These are phyloP conservation scores for Leptopilina drosophilae DNA, from an alignment of 2,888 invertebrate species.

Conservation along the genomic window DNA sequence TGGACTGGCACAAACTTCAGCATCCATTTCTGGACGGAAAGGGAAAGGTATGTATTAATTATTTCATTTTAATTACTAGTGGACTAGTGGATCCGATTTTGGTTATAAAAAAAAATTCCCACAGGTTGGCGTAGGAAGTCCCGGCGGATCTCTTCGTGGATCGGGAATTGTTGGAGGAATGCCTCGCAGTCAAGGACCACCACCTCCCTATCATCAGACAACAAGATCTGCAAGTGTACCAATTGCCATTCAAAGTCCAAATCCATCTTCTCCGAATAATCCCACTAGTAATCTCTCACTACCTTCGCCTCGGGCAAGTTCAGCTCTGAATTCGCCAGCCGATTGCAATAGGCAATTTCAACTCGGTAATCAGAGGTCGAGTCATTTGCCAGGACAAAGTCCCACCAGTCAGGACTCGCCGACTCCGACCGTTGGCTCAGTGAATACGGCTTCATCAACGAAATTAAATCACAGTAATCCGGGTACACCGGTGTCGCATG, in stretches of 20 bases:
- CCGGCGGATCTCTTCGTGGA: constrained; percentile 70
- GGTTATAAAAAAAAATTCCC: not conserved
- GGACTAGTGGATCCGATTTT: no score
- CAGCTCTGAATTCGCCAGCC: constrained; percentile 84
- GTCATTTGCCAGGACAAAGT: constrained; percentile 81
- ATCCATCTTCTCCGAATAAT: constrained; percentile 85
- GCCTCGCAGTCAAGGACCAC: constrained; percentile 84
- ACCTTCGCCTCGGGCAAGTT: constrained; percentile 85
- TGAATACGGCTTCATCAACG: constrained; percentile 67
- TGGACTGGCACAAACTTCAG: constrained; percentile 95
- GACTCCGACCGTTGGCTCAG: constrained; percentile 67
- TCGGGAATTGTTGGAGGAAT: constrained; percentile 74
- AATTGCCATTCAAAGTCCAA: constrained; percentile 86
- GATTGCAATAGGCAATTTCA: constrained; percentile 80
- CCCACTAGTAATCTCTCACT: constrained; percentile 84
- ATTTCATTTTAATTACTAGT: not conserved
- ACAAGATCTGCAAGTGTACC: constrained; percentile 86
- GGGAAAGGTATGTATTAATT: constrained; percentile 78
- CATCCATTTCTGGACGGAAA: constrained; percentile 90
- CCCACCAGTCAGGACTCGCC: constrained; percentile 83
- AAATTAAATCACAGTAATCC: constrained; percentile 84
- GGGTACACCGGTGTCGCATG: constrained; percentile 83
- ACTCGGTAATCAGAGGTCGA: constrained; percentile 71
- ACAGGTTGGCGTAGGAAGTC: constrained; percentile 67
- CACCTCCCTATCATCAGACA: constrained; percentile 87